Conservation (phyloP, 2,797 vertebrate species). For the Rhinella marina region DNA sequence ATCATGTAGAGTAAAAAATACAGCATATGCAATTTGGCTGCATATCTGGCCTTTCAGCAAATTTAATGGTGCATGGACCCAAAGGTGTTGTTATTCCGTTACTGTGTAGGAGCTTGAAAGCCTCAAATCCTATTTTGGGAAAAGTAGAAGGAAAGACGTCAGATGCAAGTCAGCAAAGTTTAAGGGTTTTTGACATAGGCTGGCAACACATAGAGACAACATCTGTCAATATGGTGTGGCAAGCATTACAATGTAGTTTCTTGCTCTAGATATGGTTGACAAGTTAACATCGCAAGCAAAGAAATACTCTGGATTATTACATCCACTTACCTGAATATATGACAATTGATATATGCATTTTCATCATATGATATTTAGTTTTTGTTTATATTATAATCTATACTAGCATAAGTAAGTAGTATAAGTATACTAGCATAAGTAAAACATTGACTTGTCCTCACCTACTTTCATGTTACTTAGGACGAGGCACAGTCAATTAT, state of each 20-base stretch:
- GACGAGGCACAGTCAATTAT: too few relatives aligned
- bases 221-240: neutral
- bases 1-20: slow-evolving; percentile 37
- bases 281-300: neutral
- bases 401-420: too few relatives aligned
- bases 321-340: too few relatives aligned
- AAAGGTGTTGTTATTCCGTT: slow-evolving; percentile 26
- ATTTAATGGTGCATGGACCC: slow-evolving; percentile 43
- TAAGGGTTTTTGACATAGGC: slow-evolving; percentile 10
- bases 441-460: too few relatives aligned
- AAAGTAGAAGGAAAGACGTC: slow-evolving; percentile 6
- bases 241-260: neutral
- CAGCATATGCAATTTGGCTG: slow-evolving; percentile 49
- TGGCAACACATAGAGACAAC: slow-evolving; percentile 2
- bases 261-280: neutral
- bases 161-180: slow-evolving; percentile 11
- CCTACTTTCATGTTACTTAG: too few relatives aligned
- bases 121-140: slow-evolving; percentile 20
- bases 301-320: neutral
- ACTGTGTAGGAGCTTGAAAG: slow-evolving; percentile 12
- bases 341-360: too few relatives aligned
- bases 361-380: too few relatives aligned
- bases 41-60: slow-evolving; percentile 51
- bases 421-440: too few relatives aligned
- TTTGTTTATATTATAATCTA: too few relatives aligned